These are phyloP conservation scores for Eilema sororculum DNA, from an alignment of 2,888 invertebrate genomes.

Conservation along the genomic window DNA sequence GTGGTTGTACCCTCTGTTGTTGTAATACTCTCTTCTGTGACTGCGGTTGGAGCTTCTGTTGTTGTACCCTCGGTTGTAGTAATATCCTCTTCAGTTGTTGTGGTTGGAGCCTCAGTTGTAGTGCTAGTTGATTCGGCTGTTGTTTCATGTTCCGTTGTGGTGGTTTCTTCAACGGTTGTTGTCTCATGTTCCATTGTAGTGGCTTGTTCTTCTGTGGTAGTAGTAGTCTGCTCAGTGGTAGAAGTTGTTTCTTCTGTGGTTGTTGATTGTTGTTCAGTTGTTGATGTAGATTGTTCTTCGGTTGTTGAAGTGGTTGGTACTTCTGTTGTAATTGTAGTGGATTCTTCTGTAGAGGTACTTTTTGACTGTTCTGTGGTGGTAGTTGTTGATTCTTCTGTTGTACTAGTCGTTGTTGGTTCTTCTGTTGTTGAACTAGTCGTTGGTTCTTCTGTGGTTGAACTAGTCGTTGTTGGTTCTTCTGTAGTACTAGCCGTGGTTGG, in stretches of 20 bases:
- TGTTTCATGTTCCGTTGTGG: not conserved
- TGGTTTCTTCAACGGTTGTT: not conserved
- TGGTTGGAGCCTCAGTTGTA: constrained; percentile 6
- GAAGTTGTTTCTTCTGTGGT: not conserved
- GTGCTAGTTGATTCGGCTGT: not conserved
- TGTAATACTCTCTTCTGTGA: too few relatives aligned
- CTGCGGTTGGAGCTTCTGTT: not conserved
- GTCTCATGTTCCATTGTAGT: not conserved
- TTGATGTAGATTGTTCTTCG: not conserved
- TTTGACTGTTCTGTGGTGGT: not conserved
- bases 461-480: not conserved
- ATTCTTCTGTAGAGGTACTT: not conserved
- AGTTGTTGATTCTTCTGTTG: not conserved
- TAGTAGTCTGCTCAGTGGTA: not conserved
- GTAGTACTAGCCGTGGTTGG: not conserved
- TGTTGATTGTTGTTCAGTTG: not conserved
- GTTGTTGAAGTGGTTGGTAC: not conserved
- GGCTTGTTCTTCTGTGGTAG: not conserved
- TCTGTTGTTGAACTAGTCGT: not conserved
- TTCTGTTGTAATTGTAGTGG: not conserved
- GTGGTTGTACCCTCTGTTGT: not conserved
- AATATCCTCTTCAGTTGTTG: constrained; percentile 1
- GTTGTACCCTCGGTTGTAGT: not conserved
- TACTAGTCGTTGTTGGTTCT: not conserved
- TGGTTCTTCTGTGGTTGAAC: not conserved